A percentile compares a stretch with the other conserved stretches of the same genome.
Conservation (phyloP, 2,113 vertebrate genomes). For the Platycercus adscitus region DNA sequence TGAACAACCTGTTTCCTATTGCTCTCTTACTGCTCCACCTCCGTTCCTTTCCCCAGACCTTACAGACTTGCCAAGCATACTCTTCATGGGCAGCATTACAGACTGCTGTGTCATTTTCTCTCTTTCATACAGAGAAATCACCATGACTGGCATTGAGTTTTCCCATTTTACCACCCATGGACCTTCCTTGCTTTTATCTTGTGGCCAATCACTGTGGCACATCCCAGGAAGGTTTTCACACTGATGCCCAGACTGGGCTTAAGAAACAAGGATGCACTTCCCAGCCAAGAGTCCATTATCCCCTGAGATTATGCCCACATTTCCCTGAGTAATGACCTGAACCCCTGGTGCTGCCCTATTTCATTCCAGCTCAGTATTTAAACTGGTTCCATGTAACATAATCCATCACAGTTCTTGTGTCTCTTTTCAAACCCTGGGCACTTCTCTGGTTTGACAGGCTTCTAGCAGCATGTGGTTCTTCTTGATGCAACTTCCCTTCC, state of each 20-base stretch:
- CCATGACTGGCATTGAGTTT: background rate
- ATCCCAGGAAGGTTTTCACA: fast-evolving
- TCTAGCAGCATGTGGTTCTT: background rate
- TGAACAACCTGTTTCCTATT: background rate
- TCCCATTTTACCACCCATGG: background rate
- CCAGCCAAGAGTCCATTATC: background rate
- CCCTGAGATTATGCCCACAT: background rate
- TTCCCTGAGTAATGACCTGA: background rate
- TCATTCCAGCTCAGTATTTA: background rate
- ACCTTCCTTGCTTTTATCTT: background rate
- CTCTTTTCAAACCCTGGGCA: background rate
- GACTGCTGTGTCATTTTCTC: background rate
- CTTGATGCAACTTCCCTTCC: background rate
- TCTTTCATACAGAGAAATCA: background rate
- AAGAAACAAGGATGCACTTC: fast-evolving
- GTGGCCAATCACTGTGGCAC: background rate
- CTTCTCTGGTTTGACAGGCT: background rate
- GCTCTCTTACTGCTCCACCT: background rate
- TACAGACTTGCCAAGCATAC: background rate
- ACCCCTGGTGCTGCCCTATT: background rate
- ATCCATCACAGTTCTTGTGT: fast-evolving
- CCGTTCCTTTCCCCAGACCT: background rate
- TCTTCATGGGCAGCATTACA: background rate
- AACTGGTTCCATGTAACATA: background rate
- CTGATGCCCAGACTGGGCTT: background rate